Percentiles rank a stretch among this genome's conserved stretches.
Conservation (phyloP, 2,797 vertebrate species). For the Emydoidea blandingii region DNA sequence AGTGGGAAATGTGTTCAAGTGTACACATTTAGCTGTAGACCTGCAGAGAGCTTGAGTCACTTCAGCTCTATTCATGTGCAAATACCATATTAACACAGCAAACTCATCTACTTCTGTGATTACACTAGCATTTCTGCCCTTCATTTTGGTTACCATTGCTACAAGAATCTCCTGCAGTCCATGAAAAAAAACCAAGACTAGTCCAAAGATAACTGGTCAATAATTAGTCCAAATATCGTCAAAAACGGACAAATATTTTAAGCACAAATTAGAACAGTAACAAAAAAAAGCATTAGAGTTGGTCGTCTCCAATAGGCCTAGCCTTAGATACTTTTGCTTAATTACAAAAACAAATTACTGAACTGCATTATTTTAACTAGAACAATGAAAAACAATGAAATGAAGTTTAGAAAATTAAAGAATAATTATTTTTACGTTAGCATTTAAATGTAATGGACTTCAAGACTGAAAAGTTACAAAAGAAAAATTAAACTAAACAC, state of each 20-base stretch:
- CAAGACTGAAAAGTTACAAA: neutral
- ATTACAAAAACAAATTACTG: neutral
- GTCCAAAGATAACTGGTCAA: neutral
- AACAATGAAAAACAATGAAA: neutral
- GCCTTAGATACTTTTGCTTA: neutral
- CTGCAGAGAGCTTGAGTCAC: neutral
- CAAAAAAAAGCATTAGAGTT: neutral
- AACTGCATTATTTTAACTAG: neutral
- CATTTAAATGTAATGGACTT: neutral
- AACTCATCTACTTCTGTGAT: neutral
- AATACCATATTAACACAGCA: neutral
- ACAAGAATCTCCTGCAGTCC: neutral
- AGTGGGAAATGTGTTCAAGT: neutral
- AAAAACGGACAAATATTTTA: neutral
- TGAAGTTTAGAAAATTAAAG: neutral
- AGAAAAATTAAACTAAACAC: neutral
- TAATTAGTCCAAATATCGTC: neutral
- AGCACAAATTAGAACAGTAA: neutral
- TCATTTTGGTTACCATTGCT: neutral
- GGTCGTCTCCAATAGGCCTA: neutral
- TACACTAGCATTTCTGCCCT: neutral
- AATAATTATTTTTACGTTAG: neutral
- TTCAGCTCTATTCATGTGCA: neutral
- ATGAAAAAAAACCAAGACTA: neutral
- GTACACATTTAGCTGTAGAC: neutral